Conservation (phyloP, 2,113 vertebrate genomes). For the Canis aureus region DNA sequence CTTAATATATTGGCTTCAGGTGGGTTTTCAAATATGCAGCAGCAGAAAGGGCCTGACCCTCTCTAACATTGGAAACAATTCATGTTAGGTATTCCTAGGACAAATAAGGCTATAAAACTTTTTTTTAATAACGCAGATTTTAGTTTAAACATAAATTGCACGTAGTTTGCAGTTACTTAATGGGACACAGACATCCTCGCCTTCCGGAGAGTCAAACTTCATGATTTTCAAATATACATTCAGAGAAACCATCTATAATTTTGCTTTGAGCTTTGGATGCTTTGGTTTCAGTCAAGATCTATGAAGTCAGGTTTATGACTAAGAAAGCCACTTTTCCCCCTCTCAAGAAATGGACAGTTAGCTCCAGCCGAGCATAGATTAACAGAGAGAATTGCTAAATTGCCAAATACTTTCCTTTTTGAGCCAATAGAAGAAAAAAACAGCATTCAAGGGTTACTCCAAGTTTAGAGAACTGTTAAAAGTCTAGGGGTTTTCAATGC, state of each 20-base stretch:
- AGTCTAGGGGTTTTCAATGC: not conserved
- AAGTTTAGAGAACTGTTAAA: not conserved
- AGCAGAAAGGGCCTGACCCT: not conserved
- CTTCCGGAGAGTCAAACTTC: not conserved
- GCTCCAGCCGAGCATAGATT: not conserved
- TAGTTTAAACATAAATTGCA: not conserved
- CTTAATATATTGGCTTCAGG: not conserved
- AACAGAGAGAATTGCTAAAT: not conserved
- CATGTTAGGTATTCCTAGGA: not conserved
- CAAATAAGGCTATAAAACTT: not conserved
- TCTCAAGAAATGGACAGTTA: not conserved
- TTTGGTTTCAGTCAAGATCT: conserved; percentile 46
- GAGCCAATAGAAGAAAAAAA: not conserved
- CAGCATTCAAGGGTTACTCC: not conserved
- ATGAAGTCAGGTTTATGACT: conserved; percentile 54
- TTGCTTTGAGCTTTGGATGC: conserved; percentile 3
- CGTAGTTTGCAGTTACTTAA: conserved; percentile 1
- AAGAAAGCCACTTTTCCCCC: not conserved
- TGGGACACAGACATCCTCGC: not conserved
- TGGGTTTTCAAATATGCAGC: not conserved
- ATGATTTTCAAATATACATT: not conserved
- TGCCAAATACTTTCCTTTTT: conserved; percentile 9
- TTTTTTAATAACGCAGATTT: not conserved
- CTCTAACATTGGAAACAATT: not conserved
- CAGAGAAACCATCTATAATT: not conserved